Evolutionary conservation across 2,888 invertebrate genomes (phyloP).

Genomic region (Agrenia bidenticulata): DNA sequence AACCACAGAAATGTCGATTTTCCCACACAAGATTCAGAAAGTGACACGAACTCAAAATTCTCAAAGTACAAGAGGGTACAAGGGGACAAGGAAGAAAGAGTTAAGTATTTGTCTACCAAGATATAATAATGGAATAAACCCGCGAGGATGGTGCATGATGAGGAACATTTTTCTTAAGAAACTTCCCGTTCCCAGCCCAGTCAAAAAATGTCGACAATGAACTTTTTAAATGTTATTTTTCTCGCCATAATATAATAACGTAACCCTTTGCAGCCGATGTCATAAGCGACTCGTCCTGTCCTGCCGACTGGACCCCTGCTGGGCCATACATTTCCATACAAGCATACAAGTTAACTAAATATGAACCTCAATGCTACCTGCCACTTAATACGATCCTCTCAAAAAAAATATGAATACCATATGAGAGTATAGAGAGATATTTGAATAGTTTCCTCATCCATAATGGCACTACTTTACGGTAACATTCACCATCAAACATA

Average conservation of each 20-base stretch:
- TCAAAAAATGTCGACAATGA: constrained; percentile 18
- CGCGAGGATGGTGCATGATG: background rate
- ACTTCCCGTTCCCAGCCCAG: background rate
- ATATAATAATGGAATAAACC: background rate
- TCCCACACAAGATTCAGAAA: constrained; percentile 24
- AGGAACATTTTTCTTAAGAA: background rate
- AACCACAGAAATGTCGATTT: constrained; percentile 33
- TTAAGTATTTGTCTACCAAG: background rate
- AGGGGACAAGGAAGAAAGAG: constrained; percentile 4
- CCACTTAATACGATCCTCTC: too few species aligned
- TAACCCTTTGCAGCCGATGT: background rate
- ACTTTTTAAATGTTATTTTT: constrained; percentile 13
- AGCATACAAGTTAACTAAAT: background rate
- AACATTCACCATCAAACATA: too few species aligned
- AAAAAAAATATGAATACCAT: too few species aligned
- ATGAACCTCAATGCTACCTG: too few species aligned
- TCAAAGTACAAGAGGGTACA: constrained; percentile 9
- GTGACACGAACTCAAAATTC: constrained; percentile 1
- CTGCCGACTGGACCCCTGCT: constrained; percentile 24
- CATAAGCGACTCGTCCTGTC: constrained; percentile 1
- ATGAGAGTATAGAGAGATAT: too few species aligned
- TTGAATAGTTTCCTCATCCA: too few species aligned
- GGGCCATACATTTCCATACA: constrained; percentile 37
- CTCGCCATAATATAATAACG: background rate
- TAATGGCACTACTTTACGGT: too few species aligned